Percentiles rank a stretch among this genome's conserved stretches.
phyloP scores from a whole-genome alignment of 2,797 vertebrate genomes.

The Gallinago solitaria region DNA sequence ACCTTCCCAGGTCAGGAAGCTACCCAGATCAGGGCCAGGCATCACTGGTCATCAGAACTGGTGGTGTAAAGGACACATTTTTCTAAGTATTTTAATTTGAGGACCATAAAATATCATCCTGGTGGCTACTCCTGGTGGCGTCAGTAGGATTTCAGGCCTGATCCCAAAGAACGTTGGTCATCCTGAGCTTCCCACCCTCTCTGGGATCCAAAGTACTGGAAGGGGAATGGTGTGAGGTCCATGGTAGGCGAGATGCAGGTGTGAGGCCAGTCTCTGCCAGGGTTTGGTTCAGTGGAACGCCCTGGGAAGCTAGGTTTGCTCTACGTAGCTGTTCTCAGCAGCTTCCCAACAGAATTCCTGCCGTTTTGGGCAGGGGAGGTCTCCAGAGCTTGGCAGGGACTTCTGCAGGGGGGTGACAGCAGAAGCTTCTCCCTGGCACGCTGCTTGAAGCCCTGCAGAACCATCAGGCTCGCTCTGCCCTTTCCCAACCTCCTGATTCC shows the following conservation, averaged over 20 bases:
- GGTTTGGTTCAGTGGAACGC: background rate
- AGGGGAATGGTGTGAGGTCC: background rate
- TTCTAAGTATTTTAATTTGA: background rate
- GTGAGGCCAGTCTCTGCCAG: background rate
- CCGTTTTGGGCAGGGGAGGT: background rate
- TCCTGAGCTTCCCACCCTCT: background rate
- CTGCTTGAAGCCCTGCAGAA: background rate
- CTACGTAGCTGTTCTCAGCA: fast-evolving
- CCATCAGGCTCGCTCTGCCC: background rate
- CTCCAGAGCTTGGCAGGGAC: background rate
- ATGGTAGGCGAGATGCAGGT: fast-evolving
- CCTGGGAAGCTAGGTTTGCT: background rate
- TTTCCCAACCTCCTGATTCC: background rate
- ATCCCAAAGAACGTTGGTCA: background rate
- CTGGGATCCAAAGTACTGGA: background rate
- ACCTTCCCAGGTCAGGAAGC: background rate
- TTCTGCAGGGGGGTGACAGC: background rate
- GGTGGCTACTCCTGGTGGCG: background rate
- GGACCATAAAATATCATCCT: background rate
- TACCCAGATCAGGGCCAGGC: background rate
- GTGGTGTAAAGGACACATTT: background rate
- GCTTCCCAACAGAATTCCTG: background rate
- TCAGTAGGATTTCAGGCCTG: background rate
- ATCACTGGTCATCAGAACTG: background rate
- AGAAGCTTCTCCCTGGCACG: background rate